Conservation (phyloP, 2,113 vertebrate genomes). For the Epinephelus lanceolatus region DNA sequence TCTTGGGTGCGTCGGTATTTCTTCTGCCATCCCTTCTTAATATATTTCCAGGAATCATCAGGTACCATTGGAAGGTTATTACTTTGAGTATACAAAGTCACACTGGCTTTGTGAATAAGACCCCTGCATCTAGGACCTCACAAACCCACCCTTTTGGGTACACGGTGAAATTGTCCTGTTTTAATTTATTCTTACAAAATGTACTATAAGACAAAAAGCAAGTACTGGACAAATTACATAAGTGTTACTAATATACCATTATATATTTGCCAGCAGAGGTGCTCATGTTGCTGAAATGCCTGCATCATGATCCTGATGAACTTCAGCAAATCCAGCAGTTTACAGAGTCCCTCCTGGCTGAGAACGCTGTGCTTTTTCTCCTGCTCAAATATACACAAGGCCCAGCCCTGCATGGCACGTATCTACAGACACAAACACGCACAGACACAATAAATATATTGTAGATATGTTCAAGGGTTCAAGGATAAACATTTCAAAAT, state of each 20-base stretch:
- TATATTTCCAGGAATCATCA: background rate
- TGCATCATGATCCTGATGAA: slow-evolving; percentile 77
- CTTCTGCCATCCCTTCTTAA: background rate
- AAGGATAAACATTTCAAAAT: background rate
- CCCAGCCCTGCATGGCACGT: slow-evolving; percentile 70
- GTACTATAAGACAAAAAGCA: background rate
- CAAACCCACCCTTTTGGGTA: background rate
- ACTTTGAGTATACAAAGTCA: background rate
- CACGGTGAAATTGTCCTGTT: background rate
- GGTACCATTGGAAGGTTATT: background rate
- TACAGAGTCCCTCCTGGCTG: slow-evolving; percentile 81
- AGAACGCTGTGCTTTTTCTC: slow-evolving; percentile 83
- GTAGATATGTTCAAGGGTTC: background rate
- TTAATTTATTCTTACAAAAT: background rate
- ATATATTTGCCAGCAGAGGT: slow-evolving; percentile 70
- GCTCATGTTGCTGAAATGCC: slow-evolving; percentile 71
- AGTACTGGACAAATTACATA: background rate
- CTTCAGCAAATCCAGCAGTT: slow-evolving; percentile 86
- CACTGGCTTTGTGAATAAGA: background rate
- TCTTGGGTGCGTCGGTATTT: too few relatives aligned
- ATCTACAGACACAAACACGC: slow-evolving; percentile 49
- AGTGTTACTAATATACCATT: slow-evolving; percentile 58
- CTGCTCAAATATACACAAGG: slow-evolving; percentile 85
- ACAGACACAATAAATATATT: background rate
- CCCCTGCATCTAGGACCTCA: background rate